phyloP scores from a whole-genome alignment of 2,888 invertebrate species.

The Micropterix aruncella region DNA sequence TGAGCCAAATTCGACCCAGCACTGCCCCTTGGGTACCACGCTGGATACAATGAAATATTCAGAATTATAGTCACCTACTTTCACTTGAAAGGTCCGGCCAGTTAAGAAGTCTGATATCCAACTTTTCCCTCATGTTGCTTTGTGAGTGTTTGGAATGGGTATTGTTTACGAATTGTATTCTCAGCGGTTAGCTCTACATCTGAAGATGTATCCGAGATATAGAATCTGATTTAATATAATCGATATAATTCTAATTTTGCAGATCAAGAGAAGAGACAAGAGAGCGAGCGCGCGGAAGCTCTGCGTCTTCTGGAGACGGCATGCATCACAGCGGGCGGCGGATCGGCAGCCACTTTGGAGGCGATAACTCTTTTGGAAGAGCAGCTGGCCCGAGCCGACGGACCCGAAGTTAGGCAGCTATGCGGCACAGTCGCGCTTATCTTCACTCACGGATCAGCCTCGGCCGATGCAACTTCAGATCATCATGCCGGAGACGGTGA shows the following conservation, averaged over 20 bases:
- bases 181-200: no score
- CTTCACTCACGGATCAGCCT: constrained; percentile 19
- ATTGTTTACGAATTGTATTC: no score
- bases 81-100: no score
- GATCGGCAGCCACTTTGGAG: not conserved
- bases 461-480: constrained; percentile 22
- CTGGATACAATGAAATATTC: no score
- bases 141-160: no score
- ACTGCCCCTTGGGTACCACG: no score
- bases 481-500: constrained; percentile 28
- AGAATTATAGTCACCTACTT: no score
- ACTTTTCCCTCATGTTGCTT: no score
- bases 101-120: no score
- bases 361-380: not conserved
- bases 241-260: not conserved
- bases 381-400: not conserved
- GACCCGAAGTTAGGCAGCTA: not conserved
- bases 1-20: no score
- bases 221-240: no score
- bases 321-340: not conserved
- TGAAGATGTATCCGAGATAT: no score
- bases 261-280: not conserved
- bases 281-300: not conserved
- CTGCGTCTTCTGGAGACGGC: not conserved
- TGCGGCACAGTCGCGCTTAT: not conserved